These are phyloP conservation scores for Trichopoda pennipes DNA, from an alignment of 2,888 invertebrate species.

Conservation along the genomic window DNA sequence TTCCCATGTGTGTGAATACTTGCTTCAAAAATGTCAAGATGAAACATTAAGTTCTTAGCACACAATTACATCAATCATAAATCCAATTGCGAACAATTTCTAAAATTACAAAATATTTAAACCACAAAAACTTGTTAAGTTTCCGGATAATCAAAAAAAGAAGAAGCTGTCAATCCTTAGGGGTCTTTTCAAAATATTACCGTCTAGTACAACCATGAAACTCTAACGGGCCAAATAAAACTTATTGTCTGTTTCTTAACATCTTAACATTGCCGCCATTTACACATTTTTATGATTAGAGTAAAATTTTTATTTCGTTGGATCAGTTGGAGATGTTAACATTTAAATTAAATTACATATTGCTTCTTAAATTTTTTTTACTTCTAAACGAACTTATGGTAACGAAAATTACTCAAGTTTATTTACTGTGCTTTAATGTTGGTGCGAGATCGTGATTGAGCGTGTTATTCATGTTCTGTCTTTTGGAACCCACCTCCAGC, in stretches of 20 bases:
- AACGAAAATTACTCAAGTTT: too few species aligned
- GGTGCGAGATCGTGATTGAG: too few species aligned
- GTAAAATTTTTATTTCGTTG: too few species aligned
- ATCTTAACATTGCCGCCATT: too few species aligned
- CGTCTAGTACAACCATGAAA: background rate
- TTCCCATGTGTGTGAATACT: background rate
- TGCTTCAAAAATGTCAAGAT: background rate
- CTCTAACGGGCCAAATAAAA: background rate
- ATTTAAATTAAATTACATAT: too few species aligned
- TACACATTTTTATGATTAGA: too few species aligned
- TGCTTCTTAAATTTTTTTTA: too few species aligned
- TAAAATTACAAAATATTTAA: slow-evolving; percentile 17
- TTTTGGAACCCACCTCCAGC: too few species aligned
- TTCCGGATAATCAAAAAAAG: background rate
- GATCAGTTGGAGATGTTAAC: too few species aligned
- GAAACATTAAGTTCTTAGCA: background rate
- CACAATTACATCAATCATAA: slow-evolving; percentile 15
- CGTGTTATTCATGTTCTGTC: too few species aligned
- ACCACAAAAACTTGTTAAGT: slow-evolving; percentile 48
- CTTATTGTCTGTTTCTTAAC: background rate
- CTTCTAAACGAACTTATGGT: too few species aligned
- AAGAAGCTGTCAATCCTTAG: slow-evolving; percentile 1
- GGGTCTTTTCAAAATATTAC: background rate
- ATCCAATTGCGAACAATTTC: slow-evolving; percentile 27
- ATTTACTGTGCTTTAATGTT: too few species aligned